Conservation (phyloP, 2,113 vertebrate species). For the Sardina pilchardus region DNA sequence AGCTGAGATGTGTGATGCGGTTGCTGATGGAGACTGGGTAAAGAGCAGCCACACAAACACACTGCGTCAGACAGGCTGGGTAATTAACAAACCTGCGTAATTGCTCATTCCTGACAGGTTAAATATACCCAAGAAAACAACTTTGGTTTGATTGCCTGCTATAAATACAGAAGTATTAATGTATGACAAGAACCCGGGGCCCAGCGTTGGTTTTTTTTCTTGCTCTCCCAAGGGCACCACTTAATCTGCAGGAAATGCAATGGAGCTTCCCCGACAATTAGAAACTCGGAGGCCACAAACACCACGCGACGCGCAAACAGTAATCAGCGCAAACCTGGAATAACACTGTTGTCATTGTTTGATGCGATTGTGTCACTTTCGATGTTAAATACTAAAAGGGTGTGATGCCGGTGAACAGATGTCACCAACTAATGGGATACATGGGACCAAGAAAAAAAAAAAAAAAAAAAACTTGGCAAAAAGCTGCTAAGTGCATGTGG, state of each 20-base stretch:
- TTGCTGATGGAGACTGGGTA: slow-evolving; percentile 64
- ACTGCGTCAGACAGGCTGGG: slow-evolving; percentile 73
- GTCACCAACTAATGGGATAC: slow-evolving; percentile 31
- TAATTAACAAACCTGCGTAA: slow-evolving; percentile 81
- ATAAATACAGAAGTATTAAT: slow-evolving; percentile 61
- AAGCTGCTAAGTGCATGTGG: slow-evolving; percentile 46
- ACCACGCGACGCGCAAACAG: background rate
- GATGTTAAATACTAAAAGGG: slow-evolving; percentile 16
- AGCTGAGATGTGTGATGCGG: slow-evolving; percentile 54
- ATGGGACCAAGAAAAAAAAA: slow-evolving; percentile 28
- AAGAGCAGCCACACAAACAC: slow-evolving; percentile 74
- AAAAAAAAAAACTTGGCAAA: slow-evolving; percentile 45
- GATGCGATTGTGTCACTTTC: slow-evolving; percentile 16
- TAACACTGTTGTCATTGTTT: slow-evolving; percentile 14
- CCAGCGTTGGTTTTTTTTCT: slow-evolving; percentile 4
- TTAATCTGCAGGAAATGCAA: slow-evolving; percentile 39
- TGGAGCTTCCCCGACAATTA: slow-evolving; percentile 14
- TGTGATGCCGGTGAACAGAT: slow-evolving; percentile 4
- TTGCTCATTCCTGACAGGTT: slow-evolving; percentile 77
- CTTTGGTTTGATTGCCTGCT: slow-evolving; percentile 68
- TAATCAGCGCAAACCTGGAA: slow-evolving; percentile 15
- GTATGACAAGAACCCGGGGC: slow-evolving; percentile 47
- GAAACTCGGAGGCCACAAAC: background rate
- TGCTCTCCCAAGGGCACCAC: slow-evolving; percentile 21
- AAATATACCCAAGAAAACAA: slow-evolving; percentile 75